Percentiles rank a stretch among this genome's conserved stretches.
Evolutionary conservation across 2,113 vertebrate species (phyloP).

Genomic region (Raja brachyura): DNA sequence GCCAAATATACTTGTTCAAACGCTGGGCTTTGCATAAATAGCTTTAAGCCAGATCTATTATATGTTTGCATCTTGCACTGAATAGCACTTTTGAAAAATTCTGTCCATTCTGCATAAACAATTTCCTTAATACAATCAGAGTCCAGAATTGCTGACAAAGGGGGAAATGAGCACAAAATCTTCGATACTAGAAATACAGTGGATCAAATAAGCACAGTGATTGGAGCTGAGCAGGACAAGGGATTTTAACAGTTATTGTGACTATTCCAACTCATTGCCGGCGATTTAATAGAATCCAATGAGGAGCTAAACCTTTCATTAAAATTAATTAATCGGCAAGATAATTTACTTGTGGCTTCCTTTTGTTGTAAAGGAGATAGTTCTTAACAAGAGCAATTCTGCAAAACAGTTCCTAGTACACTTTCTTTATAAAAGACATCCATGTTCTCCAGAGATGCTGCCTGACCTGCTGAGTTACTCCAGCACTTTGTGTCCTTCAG

Average conservation of each 20-base stretch:
- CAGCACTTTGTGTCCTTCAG: too few species aligned
- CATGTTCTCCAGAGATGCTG: too few species aligned
- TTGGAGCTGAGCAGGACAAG: not conserved
- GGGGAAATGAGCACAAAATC: not conserved
- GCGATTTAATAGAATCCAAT: not conserved
- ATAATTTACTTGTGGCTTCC: not conserved
- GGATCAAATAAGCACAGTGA: not conserved
- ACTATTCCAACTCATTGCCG: not conserved
- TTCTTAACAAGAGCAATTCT: not conserved
- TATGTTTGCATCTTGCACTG: not conserved
- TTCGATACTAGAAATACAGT: not conserved
- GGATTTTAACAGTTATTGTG: not conserved
- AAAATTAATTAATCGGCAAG: not conserved
- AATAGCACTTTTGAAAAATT: not conserved
- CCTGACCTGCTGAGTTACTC: too few species aligned
- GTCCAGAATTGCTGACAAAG: not conserved
- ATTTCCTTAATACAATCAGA: not conserved
- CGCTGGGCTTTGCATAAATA: not conserved
- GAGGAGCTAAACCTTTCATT: not conserved
- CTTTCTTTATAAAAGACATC: constrained; percentile 12
- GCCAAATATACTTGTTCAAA: not conserved
- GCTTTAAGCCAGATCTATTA: not conserved
- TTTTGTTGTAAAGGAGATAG: not conserved
- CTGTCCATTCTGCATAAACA: not conserved
- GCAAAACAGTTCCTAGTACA: not conserved